Conservation (phyloP, 2,113 vertebrate genomes). For the Stigmatopora argus region DNA sequence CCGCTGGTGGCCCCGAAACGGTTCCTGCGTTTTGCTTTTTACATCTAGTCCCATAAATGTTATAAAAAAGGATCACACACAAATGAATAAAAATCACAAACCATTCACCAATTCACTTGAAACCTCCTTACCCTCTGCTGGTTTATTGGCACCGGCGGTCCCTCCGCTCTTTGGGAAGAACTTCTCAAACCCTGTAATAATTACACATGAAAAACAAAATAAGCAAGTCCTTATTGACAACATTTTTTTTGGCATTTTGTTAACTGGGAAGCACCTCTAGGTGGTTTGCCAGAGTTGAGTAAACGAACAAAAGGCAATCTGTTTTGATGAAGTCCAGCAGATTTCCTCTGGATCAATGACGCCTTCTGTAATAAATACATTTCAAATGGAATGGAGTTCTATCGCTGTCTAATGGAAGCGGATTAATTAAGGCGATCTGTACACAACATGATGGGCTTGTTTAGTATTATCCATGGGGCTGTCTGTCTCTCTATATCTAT, state of each 20-base stretch:
- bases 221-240: background rate
- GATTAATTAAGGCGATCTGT: too few species aligned
- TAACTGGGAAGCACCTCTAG: conserved; percentile 58
- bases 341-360: conserved; percentile 32
- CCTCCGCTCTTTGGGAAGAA: conserved; percentile 62
- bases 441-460: too few species aligned
- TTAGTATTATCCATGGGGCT: too few species aligned
- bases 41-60: conserved; percentile 31
- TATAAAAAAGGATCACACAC: background rate
- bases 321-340: conserved; percentile 28
- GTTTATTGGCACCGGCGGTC: conserved; percentile 29
- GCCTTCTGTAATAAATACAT: conserved; percentile 34
- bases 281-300: conserved; percentile 64
- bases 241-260: background rate
- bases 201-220: conserved; percentile 1
- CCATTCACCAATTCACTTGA: background rate
- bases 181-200: conserved; percentile 70
- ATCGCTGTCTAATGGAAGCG: too few species aligned
- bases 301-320: conserved; percentile 32
- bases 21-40: conserved; percentile 40
- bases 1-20: conserved; percentile 12
- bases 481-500: too few species aligned
- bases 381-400: too few species aligned
- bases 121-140: conserved; percentile 40
- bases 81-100: background rate